These are phyloP conservation scores for Mycalesis mineus DNA, from an alignment of 2,888 invertebrate genomes.

Conservation along the genomic window DNA sequence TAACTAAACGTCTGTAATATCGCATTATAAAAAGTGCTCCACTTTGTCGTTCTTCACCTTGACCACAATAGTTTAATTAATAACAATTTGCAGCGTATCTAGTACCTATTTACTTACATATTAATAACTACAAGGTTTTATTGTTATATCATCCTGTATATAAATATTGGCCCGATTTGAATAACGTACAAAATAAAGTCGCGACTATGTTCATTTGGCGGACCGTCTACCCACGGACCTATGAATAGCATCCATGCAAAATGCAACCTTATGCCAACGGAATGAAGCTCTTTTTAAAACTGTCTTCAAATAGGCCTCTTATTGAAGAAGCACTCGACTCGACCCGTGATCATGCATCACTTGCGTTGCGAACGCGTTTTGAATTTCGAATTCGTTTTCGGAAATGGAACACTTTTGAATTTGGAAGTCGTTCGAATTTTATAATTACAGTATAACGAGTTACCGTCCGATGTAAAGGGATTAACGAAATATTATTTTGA, in stretches of 20 bases:
- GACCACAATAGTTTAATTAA: too few species aligned
- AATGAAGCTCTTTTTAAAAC: constrained; percentile 35
- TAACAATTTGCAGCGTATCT: too few species aligned
- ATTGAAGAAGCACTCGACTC: constrained; percentile 52
- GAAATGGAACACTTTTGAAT: constrained; percentile 36
- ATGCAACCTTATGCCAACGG: constrained; percentile 23
- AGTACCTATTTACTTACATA: too few species aligned
- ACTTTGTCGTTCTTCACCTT: too few species aligned
- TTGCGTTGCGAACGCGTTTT: constrained; percentile 55
- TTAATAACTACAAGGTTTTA: background rate
- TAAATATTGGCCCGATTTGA: constrained; percentile 69
- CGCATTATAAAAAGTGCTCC: too few species aligned
- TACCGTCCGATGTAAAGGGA: background rate
- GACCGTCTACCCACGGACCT: constrained; percentile 42
- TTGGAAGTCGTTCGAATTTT: constrained; percentile 29
- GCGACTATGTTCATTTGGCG: constrained; percentile 71
- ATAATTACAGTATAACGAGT: constrained; percentile 22
- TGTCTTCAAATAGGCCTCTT: constrained; percentile 36
- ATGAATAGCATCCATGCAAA: constrained; percentile 20
- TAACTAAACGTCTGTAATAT: too few species aligned
- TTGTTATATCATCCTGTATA: constrained; percentile 46
- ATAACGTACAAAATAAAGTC: constrained; percentile 62
- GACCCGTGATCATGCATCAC: constrained; percentile 73
- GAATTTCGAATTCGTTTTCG: constrained; percentile 46
- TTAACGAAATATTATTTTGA: background rate